Base-by-base conservation (phyloP, 2,888 invertebrate species). In the Meandrusa payeni region DNA sequence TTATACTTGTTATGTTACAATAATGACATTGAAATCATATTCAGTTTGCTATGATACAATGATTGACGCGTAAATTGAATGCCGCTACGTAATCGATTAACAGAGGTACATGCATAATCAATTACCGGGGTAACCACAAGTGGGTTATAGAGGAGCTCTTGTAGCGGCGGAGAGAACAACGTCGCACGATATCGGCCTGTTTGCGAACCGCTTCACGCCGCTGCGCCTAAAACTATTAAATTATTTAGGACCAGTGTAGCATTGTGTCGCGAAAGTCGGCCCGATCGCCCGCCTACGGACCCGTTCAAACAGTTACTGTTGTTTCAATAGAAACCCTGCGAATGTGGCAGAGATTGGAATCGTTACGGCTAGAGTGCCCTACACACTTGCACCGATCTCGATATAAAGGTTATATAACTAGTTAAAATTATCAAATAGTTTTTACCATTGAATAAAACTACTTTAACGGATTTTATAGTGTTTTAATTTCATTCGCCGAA, bases 301-400 rank as follows among this genome's bases (percentile, higher is more conserved):
- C 69, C 76, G 69, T 76, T 77, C 81, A 79, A 83, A 85, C 81
- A 83, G 74, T 72, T 70, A 77, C 76, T 70, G 75, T 74, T 70
- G 73, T 75, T 73, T 73, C 72, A 70, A 65, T 64, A 70, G 65
- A 64, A 66, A 65, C 59, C 63, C 32, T 26, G 12, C 48, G 44
- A 28, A 27, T n/a, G 11, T 22, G 28, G 36, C 12, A 5, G 15
- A n/a, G 66, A 63, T 66, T 70, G 74, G 64, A 75, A 73, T 74
- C 76, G 76, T 71, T 72, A 69, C 69, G 73, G 72, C 74, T 76
- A 75, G 74, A 74, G 69, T 72, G 22, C 2, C 11, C 5, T n/a
- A 4, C 29, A 42, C 29, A 37, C 12, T 19, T 17, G 12, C 11
- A 17, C 12, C 15, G 28, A 28, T 13, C 12, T 12, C 15, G 12